These are phyloP conservation scores for Labeo catla DNA, from an alignment of 2,113 vertebrate genomes.

Conservation along the genomic window DNA sequence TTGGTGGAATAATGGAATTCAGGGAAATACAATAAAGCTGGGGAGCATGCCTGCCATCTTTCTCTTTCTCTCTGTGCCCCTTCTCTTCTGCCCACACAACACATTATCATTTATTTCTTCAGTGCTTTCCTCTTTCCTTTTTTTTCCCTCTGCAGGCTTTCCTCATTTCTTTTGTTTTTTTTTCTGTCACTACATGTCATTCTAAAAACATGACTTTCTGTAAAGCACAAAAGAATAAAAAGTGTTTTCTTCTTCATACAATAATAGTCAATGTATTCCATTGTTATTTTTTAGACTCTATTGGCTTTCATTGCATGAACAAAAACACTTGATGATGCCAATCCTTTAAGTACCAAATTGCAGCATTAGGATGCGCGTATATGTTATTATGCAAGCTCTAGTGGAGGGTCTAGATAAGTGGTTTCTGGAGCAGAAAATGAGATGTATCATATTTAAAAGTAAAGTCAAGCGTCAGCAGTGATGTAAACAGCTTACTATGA, in stretches of 20 bases:
- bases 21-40: conserved; percentile 56
- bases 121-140: conserved; percentile 2
- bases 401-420: not conserved
- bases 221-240: conserved; percentile 1
- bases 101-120: conserved; percentile 38
- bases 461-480: not conserved
- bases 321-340: not conserved
- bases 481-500: conserved; percentile 6
- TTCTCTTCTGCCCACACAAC: conserved; percentile 50
- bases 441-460: not conserved
- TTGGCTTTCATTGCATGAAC: not conserved
- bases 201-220: conserved; percentile 16
- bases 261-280: not conserved
- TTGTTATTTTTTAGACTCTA: not conserved
- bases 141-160: not conserved
- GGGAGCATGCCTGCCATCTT: conserved; percentile 20
- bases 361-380: not conserved
- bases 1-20: conserved; percentile 59
- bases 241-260: conserved; percentile 11
- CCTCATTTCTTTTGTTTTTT: not conserved
- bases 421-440: conserved; percentile 9
- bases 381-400: not conserved
- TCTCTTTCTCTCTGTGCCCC: conserved; percentile 23
- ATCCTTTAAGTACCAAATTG: not conserved
- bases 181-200: conserved; percentile 2